Base-by-base conservation (phyloP, 2,113 vertebrate genomes). In the Leucopternis melanops region DNA sequence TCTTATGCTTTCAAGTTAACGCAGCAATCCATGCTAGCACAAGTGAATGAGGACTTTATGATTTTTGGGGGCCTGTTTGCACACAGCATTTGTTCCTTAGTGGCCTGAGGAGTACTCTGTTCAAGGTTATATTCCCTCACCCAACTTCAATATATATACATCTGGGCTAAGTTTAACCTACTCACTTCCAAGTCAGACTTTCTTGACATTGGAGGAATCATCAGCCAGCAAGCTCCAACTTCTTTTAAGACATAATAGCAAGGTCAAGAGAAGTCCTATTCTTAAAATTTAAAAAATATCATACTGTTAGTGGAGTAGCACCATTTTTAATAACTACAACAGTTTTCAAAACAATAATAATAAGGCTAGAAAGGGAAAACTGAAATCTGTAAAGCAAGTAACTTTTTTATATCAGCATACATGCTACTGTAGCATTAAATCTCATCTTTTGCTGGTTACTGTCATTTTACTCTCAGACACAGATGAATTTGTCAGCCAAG, bases 51-150 rank as follows among this genome's bases (percentile, higher is more conserved):
- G 16, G 22, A 83, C 31, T 55, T 59, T 0, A 27, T 17, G 13
- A 54, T n/a, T 63, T 75, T 78, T 4, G 0, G 1, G 22, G 9
- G 1, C 6, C 34, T 85, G 3, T 49, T 26, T 90, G 17, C 16
- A 71, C 21, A 52, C 11, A 80, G 11, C 17, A 54, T 80, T 82
- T 90, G 1, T 31, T 72, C 13, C 49, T 45, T n/a, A n/a, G 22
- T 6, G 20, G 17, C 26, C 44, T 14, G 18, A 78, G 15, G 7
- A 66, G 4, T 34, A 8, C 3, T 61, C 17, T 63, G 7, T 23
- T 92, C 40, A 52, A 85, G 3, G 13, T 38, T 59, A 32, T 34
- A 58, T 32, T 87, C 50, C 19, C 25, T 38, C 19, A 20, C 4
- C 8, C 21, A 63, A 21, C 29, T 11, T 47, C 63, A 32, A 66